Conservation (phyloP, 1,140 invertebrate species). For the Babylonia areolata region DNA sequence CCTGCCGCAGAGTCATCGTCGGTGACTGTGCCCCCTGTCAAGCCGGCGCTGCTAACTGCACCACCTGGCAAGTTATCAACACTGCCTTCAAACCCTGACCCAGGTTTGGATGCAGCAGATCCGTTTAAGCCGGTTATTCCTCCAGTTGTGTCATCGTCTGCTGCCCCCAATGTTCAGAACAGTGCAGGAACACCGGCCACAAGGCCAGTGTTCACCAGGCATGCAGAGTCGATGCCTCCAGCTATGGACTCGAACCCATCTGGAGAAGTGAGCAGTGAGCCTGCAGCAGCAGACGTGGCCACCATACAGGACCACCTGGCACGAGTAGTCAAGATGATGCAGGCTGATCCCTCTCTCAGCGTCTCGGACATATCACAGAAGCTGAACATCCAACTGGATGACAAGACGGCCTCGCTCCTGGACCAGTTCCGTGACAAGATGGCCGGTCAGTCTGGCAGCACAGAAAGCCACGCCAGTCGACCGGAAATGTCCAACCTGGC, state of each 20-base stretch:
- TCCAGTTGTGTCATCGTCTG: neutral
- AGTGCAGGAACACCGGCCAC: neutral
- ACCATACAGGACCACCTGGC: conserved; percentile 65
- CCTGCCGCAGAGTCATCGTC: neutral
- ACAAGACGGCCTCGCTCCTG: conserved; percentile 79
- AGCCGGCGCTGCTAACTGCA: neutral
- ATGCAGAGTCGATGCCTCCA: neutral
- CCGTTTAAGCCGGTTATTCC: neutral
- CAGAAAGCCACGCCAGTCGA: conserved; percentile 31
- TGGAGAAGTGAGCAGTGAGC: neutral
- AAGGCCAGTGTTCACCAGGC: neutral
- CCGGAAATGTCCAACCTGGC: conserved; percentile 14
- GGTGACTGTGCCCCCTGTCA: neutral
- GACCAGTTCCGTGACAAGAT: conserved; percentile 80
- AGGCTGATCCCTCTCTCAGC: conserved; percentile 57
- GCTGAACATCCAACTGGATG: conserved; percentile 78
- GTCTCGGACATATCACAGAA: conserved; percentile 68
- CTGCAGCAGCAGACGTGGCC: conserved; percentile 36
- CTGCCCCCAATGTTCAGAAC: neutral
- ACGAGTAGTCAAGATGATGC: conserved; percentile 62
- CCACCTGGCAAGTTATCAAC: neutral
- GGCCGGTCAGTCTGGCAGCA: conserved; percentile 73
- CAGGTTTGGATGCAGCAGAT: neutral
- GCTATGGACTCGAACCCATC: too few relatives aligned
- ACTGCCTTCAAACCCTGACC: neutral